These are phyloP conservation scores for Epistrophella euchroma DNA, from an alignment of 2,888 invertebrate genomes.

Conservation along the genomic window DNA sequence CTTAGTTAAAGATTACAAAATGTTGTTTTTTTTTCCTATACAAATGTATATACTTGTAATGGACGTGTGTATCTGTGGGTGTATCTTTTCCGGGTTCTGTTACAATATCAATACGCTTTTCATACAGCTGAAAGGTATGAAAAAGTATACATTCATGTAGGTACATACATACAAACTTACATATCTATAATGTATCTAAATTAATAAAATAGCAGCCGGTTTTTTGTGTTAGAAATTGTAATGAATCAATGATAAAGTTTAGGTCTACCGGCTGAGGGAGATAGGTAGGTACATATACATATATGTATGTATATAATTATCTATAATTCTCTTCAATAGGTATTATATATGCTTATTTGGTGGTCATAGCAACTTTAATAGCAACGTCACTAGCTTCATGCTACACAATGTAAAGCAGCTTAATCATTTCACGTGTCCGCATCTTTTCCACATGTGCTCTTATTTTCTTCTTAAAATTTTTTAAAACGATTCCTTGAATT, in stretches of 20 bases:
- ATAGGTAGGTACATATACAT: not conserved
- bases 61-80: constrained; percentile 16
- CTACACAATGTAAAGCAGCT: not conserved
- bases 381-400: not conserved
- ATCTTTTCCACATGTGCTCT: not conserved
- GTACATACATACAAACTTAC: not conserved
- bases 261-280: not conserved
- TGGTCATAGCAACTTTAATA: not conserved
- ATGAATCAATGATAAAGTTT: not conserved
- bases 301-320: not conserved
- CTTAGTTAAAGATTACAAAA: constrained; percentile 41
- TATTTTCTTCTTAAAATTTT: too few species aligned
- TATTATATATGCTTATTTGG: not conserved
- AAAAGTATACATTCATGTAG: not conserved
- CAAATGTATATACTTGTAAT: constrained; percentile 1
- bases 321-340: not conserved
- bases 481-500: too few species aligned
- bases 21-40: constrained; percentile 14
- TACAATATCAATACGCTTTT: not conserved
- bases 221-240: constrained; percentile 6
- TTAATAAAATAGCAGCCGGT: not conserved
- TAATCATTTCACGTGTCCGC: not conserved
- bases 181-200: too few species aligned
- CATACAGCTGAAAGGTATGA: not conserved
- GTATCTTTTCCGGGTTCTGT: constrained; percentile 52